Evolutionary conservation across 1,140 invertebrate genomes (phyloP).

Genomic region (Neodiprion fabricii): DNA sequence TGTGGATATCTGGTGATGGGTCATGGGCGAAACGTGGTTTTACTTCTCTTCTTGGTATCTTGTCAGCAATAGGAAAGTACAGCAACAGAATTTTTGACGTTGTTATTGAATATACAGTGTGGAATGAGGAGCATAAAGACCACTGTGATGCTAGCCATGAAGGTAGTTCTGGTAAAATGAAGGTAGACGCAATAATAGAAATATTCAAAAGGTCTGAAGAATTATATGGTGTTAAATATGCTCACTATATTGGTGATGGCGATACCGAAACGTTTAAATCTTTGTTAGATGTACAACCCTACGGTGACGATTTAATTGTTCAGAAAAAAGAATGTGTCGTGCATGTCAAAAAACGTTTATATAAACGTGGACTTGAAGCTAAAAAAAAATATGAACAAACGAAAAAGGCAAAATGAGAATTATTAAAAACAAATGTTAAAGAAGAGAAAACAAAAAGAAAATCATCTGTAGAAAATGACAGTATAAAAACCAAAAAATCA

Average conservation of each 20-base stretch:
- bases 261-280: constrained; percentile 23
- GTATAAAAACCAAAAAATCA: neutral
- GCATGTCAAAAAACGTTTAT: neutral
- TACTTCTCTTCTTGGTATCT: constrained; percentile 24
- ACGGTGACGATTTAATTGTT: constrained; percentile 17
- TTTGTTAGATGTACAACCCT: constrained; percentile 16
- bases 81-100: constrained; percentile 24
- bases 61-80: constrained; percentile 23
- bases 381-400: no score
- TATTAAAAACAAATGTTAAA: neutral
- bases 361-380: neutral
- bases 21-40: constrained; percentile 28
- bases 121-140: neutral
- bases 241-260: constrained; percentile 30
- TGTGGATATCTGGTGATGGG: constrained; percentile 20
- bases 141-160: constrained; percentile 21
- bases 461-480: neutral
- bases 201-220: constrained; percentile 29
- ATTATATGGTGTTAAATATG: constrained; percentile 22
- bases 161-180: constrained; percentile 22
- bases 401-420: neutral
- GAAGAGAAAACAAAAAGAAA: no score
- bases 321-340: constrained; percentile 28
- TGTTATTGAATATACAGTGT: neutral
- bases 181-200: constrained; percentile 21